Percentiles rank a stretch among this genome's conserved stretches.
Evolutionary conservation across 1,140 invertebrate genomes (phyloP).

Genomic region (Chymomyza costata): DNA sequence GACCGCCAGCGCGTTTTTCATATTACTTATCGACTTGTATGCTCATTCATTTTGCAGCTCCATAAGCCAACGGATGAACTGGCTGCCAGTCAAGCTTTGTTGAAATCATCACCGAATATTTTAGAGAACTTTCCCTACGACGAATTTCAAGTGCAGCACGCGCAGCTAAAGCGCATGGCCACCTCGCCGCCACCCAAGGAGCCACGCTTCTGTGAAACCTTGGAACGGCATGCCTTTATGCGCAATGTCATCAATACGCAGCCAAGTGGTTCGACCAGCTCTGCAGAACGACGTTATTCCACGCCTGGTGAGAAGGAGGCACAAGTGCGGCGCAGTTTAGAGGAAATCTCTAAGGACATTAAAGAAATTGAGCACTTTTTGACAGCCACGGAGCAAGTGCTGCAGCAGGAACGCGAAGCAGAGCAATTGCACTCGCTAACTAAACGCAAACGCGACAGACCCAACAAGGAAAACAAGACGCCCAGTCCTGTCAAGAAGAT

Average conservation of each 20-base stretch:
- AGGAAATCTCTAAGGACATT: constrained; percentile 72
- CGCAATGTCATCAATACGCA: constrained; percentile 62
- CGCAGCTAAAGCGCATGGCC: constrained; percentile 4
- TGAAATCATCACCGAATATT: constrained; percentile 70
- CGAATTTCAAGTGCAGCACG: constrained; percentile 34
- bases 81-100: constrained; percentile 45
- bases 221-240: constrained; percentile 70
- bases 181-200: constrained; percentile 23
- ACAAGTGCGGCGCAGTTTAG: constrained; percentile 61
- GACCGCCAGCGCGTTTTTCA: not conserved
- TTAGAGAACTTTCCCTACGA: constrained; percentile 69
- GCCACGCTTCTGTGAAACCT: constrained; percentile 62
- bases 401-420: constrained; percentile 50
- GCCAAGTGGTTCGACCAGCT: constrained; percentile 15
- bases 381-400: constrained; percentile 63
- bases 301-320: constrained; percentile 66
- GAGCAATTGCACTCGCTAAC: constrained; percentile 21
- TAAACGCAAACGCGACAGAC: constrained; percentile 23
- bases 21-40: constrained; percentile 6
- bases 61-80: constrained; percentile 47
- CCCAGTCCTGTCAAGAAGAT: constrained; percentile 52
- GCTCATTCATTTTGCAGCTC: constrained; percentile 34
- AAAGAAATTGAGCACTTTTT: constrained; percentile 73
- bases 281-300: constrained; percentile 56
- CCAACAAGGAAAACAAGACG: constrained; percentile 68